phyloP scores from a whole-genome alignment of 1,140 invertebrate genomes.

The Formica exsecta region DNA sequence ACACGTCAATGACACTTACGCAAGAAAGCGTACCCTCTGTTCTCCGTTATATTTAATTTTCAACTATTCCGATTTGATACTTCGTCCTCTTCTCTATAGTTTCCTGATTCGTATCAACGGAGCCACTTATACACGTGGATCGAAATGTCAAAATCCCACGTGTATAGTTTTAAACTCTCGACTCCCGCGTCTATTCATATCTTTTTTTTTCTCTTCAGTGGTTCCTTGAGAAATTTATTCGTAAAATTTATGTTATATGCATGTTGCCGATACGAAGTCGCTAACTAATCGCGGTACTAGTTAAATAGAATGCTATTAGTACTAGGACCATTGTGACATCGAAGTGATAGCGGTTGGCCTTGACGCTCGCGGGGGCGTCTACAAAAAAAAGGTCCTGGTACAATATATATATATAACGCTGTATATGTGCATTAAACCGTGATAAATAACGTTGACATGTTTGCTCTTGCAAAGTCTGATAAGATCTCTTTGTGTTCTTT shows the following conservation, averaged over 20 bases:
- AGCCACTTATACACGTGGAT: background rate
- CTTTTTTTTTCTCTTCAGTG: background rate
- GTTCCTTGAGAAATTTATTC: background rate
- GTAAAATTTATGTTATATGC: background rate
- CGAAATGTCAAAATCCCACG: background rate
- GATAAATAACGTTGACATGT: too few species aligned
- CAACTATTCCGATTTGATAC: background rate
- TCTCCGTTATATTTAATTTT: conserved; percentile 33
- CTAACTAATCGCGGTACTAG: background rate
- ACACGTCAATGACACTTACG: conserved; percentile 67
- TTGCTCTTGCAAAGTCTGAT: too few species aligned
- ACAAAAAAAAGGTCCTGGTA: conserved; percentile 43
- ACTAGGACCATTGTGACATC: conserved; percentile 63
- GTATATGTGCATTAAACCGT: background rate
- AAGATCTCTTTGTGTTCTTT: too few species aligned
- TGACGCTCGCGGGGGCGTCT: conserved; percentile 68
- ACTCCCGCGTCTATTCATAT: background rate
- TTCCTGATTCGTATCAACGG: background rate
- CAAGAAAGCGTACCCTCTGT: conserved; percentile 37
- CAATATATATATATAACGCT: background rate
- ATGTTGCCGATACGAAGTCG: background rate
- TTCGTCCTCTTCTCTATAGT: background rate
- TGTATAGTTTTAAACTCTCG: background rate
- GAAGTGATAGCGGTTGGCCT: conserved; percentile 75
- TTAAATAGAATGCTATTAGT: background rate